phyloP scores from a whole-genome alignment of 1,140 invertebrate genomes.

The Tetragonula clypearis region DNA sequence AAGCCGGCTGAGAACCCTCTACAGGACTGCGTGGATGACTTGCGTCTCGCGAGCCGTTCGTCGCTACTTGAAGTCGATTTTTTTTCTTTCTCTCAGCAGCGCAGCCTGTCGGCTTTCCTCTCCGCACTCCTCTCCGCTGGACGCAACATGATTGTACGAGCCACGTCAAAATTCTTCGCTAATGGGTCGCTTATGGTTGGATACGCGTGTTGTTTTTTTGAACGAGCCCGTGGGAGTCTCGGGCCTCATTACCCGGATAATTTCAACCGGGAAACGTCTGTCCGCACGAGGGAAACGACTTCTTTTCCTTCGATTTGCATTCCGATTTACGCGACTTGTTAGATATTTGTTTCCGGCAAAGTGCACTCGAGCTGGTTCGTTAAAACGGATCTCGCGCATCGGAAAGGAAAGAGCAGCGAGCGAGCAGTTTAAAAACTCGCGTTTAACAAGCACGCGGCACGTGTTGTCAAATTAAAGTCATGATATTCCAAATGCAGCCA shows the following conservation, averaged over 20 bases:
- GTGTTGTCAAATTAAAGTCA: constrained; percentile 11
- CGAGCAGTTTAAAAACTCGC: not conserved
- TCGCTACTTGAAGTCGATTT: constrained; percentile 75
- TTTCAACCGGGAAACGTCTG: constrained; percentile 38
- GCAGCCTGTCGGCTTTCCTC: constrained; percentile 47
- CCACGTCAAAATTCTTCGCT: constrained; percentile 74
- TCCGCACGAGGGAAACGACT: not conserved
- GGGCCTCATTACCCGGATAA: constrained; percentile 55
- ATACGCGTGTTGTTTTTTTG: constrained; percentile 54
- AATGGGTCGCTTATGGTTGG: constrained; percentile 70
- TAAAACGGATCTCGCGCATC: not conserved
- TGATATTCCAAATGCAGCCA: not conserved
- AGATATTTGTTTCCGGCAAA: not conserved
- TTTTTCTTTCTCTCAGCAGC: constrained; percentile 29
- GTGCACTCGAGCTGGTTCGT: not conserved
- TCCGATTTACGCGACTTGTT: not conserved
- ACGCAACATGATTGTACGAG: constrained; percentile 64
- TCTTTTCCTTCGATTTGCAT: not conserved
- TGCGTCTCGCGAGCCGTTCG: constrained; percentile 70
- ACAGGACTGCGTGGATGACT: constrained; percentile 73
- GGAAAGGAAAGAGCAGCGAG: not conserved
- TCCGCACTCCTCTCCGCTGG: constrained; percentile 42
- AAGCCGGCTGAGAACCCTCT: constrained; percentile 65
- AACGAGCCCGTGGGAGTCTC: constrained; percentile 43
- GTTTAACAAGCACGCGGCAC: not conserved